These are phyloP conservation scores for Ornithorhynchus anatinus DNA, from an alignment of 2,113 vertebrate species.

Conservation along the genomic window DNA sequence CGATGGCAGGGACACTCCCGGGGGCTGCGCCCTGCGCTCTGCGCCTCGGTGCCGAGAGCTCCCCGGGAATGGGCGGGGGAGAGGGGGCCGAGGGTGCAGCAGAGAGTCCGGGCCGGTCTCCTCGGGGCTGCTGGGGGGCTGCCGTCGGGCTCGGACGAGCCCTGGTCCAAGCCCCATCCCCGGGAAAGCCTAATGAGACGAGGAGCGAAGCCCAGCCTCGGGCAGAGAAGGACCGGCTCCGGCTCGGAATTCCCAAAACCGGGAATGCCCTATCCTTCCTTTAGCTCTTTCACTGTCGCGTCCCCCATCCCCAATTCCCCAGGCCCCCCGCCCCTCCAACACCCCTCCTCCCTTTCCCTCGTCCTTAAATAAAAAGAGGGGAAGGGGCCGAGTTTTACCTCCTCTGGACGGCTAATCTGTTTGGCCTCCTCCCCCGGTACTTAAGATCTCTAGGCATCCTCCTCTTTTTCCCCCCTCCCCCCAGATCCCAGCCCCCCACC, in stretches of 20 bases:
- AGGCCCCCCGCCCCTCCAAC: too few species aligned
- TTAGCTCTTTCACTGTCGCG: accelerated
- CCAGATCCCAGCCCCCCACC: constrained; percentile 7
- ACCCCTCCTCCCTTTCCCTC: too few species aligned
- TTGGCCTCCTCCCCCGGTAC: too few species aligned
- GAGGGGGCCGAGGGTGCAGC: too few species aligned
- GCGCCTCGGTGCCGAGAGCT: background rate
- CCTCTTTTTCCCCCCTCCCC: background rate
- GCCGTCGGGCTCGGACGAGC: too few species aligned
- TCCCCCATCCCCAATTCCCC: background rate
- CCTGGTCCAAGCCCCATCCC: background rate
- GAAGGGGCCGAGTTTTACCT: too few species aligned
- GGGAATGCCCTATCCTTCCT: background rate
- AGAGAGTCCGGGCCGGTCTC: background rate
- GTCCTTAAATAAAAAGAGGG: too few species aligned
- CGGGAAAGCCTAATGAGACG: background rate
- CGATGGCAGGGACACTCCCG: too few species aligned
- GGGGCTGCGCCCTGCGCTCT: too few species aligned
- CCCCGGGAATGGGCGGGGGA: too few species aligned
- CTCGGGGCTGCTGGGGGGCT: background rate
- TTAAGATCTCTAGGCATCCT: too few species aligned
- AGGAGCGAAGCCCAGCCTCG: background rate
- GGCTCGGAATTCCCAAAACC: background rate
- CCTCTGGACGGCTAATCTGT: too few species aligned
- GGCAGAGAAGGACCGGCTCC: background rate